Evolutionary conservation across 1,140 invertebrate species (phyloP), one percentile per base, ranked within the genome.

Genomic region (Kradibia gibbosae): DNA sequence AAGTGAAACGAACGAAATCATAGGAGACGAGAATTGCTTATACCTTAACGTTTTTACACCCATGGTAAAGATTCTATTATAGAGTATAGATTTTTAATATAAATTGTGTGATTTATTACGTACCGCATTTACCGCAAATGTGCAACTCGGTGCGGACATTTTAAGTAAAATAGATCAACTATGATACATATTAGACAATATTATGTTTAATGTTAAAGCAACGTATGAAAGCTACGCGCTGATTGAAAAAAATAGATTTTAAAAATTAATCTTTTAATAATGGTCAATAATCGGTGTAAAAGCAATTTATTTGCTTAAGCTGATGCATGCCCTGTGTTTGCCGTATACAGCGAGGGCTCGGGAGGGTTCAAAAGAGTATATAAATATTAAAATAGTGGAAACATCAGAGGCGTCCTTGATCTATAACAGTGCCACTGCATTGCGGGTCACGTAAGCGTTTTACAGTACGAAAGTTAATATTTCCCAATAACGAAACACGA

Each of bases 21-120:
- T 84, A 13, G 90, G 90, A n/a, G 74, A 78, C 0, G 91, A 92
- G 45, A 88, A 91, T 60, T 92, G 91, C 77, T 85, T 92, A 10
- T 86, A 88, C 80, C 80, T 92, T 10, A 91, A 91, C 76, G 76
- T 92, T 83, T 91, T 87, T 75, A 85, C 88, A 15, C 89, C 90
- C 25, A 28, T 80, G 55, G 90, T 92, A 85, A 89, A 85, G 86
- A 39, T 8, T 20, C 1, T 4, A 55, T 55, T 65, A 0, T 1
- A 22, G 31, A 65, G 22, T 65, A 65, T 20, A 1, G 17, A 20
- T 36, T 65, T 65, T 36, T 20, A 65, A 65, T 57, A 22, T 25
- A 28, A 25, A 25, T 25, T 57, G 17, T 15, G 17, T 28, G 55
- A 57, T 57, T 25, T 57, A 57, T 25, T 57, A 28, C 28, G 8